Evolutionary conservation across 2,113 vertebrate genomes (phyloP).

Genomic region (Spilogale gracilis): DNA sequence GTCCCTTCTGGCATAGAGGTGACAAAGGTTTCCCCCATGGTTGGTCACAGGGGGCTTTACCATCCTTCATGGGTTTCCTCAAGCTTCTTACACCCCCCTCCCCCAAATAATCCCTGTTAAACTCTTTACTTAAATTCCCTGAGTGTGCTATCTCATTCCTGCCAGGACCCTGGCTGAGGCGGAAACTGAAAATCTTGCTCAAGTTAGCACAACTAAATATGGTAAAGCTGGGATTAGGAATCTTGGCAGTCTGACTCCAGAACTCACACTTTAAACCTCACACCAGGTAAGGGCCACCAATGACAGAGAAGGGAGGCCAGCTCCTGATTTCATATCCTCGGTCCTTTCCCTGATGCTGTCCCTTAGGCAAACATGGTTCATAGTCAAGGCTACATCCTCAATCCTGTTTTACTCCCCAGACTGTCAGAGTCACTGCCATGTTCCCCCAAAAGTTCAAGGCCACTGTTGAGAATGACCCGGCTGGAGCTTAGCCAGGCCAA

Average conservation of each 20-base stretch:
- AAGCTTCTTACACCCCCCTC: background rate
- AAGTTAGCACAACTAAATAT: constrained; percentile 41
- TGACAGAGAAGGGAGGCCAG: background rate
- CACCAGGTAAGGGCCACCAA: background rate
- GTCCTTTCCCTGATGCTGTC: background rate
- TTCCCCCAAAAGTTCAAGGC: background rate
- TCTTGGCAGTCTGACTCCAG: constrained; percentile 24
- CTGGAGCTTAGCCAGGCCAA: background rate
- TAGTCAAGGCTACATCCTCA: background rate
- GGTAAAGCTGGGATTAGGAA: constrained; percentile 1
- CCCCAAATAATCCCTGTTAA: background rate
- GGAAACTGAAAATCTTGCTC: constrained; percentile 21
- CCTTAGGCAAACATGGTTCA: background rate
- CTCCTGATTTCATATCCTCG: background rate
- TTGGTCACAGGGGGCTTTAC: background rate
- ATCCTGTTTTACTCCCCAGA: background rate
- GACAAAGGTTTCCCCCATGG: background rate
- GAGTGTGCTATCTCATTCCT: background rate
- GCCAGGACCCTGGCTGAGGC: background rate
- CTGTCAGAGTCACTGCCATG: background rate
- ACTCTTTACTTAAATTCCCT: constrained; percentile 4
- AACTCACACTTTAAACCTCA: background rate
- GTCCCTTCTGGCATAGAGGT: background rate
- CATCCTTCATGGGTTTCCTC: background rate
- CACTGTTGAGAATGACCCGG: background rate